Evolutionary conservation across 1,140 invertebrate species (phyloP).

Genomic region (Cephus cinctus): DNA sequence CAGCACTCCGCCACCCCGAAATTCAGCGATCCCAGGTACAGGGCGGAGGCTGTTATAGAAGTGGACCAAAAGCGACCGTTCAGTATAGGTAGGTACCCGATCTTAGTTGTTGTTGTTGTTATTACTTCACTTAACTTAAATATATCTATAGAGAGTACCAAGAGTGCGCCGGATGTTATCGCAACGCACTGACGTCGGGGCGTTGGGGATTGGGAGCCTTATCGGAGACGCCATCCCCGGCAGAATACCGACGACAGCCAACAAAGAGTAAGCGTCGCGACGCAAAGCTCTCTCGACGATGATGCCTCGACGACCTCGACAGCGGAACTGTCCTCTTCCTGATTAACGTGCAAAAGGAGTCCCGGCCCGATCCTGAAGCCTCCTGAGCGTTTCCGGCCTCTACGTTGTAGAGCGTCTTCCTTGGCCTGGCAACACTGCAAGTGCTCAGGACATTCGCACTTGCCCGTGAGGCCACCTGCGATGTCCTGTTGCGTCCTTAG

Average conservation of each 20-base stretch:
- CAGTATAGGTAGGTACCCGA: too few relatives aligned
- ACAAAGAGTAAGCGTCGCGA: constrained; percentile 35
- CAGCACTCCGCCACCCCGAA: constrained; percentile 20
- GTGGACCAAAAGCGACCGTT: constrained; percentile 65
- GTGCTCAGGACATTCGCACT: constrained; percentile 36
- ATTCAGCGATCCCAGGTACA: constrained; percentile 52
- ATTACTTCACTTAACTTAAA: too few relatives aligned
- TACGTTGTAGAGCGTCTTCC: constrained; percentile 19
- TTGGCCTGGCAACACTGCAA: constrained; percentile 31
- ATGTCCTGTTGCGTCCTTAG: constrained; percentile 38
- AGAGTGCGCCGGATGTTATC: constrained; percentile 85
- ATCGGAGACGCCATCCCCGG: constrained; percentile 59
- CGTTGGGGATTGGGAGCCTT: constrained; percentile 60
- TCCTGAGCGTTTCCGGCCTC: constrained; percentile 31
- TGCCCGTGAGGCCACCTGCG: constrained; percentile 25
- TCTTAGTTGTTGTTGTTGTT: too few relatives aligned
- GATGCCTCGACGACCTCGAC: constrained; percentile 36
- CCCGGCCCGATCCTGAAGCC: constrained; percentile 33
- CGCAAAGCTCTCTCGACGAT: constrained; percentile 47
- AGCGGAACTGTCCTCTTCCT: constrained; percentile 38
- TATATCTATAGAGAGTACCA: constrained; percentile 76
- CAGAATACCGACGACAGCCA: constrained; percentile 21
- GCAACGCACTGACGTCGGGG: constrained; percentile 73
- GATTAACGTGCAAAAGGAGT: constrained; percentile 34
- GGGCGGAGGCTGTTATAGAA: constrained; percentile 67